A percentile compares a stretch with the other conserved stretches of the same genome.
Conservation (phyloP, 2,797 vertebrate species). For the Erpetoichthys calabaricus region DNA sequence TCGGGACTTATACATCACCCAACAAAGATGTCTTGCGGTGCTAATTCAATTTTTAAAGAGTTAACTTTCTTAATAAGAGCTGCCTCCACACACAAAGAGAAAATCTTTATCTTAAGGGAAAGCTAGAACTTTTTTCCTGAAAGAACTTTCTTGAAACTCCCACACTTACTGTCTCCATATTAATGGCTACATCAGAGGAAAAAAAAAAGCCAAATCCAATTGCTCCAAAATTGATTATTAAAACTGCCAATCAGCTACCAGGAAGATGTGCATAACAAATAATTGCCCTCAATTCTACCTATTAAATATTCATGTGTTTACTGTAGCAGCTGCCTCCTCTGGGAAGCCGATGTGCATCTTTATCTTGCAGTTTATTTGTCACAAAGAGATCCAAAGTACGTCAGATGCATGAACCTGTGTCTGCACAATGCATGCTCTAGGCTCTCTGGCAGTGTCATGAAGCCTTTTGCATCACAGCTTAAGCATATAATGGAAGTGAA, state of each 20-base stretch:
- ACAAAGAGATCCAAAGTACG: conserved; percentile 10
- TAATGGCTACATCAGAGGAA: conserved; percentile 17
- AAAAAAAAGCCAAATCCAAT: conserved; percentile 4
- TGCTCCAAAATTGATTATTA: conserved; percentile 23
- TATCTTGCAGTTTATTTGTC: conserved; percentile 9
- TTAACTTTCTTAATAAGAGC: too few species aligned
- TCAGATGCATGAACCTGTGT: conserved; percentile 17
- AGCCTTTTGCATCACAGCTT: neutral
- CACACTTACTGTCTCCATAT: conserved; percentile 9
- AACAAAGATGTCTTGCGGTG: too few species aligned
- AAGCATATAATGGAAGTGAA: neutral
- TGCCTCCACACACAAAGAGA: neutral
- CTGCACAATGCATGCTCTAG: neutral
- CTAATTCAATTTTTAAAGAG: too few species aligned
- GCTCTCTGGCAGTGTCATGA: neutral
- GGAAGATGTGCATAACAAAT: conserved; percentile 17
- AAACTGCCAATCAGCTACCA: conserved; percentile 24
- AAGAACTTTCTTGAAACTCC: neutral
- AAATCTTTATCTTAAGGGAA: neutral
- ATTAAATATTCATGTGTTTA: conserved; percentile 30
- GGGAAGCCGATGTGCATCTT: conserved; percentile 10
- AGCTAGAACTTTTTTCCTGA: neutral
- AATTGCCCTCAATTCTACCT: conserved; percentile 18
- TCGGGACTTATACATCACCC: too few species aligned
- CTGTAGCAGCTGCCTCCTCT: conserved; percentile 8